Evolutionary conservation across 1,140 invertebrate genomes (phyloP).

Genomic region (Octopus bimaculoides): DNA sequence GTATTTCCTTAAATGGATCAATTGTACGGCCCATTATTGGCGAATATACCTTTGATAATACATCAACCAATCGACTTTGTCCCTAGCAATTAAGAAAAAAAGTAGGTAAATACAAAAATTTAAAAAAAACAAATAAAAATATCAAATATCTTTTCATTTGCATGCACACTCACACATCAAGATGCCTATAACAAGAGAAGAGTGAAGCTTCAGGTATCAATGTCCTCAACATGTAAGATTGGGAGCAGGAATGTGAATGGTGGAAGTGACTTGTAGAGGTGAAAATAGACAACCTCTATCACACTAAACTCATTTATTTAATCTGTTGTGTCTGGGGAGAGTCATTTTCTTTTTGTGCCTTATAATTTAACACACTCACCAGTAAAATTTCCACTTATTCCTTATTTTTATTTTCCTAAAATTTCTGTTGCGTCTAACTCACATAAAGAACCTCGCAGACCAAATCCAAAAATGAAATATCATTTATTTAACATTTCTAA

Average conservation of each 20-base stretch:
- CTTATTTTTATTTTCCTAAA: too few species aligned
- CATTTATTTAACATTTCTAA: too few species aligned
- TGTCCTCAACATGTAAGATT: not conserved
- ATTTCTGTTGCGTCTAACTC: too few species aligned
- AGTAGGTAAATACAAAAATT: not conserved
- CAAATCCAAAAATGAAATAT: too few species aligned
- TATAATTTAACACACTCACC: too few species aligned
- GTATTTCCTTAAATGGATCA: constrained; percentile 78
- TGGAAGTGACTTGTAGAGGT: not conserved
- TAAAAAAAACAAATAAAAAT: not conserved
- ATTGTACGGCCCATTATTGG: constrained; percentile 72
- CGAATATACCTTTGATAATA: constrained; percentile 81
- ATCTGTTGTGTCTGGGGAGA: too few species aligned
- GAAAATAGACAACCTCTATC: not conserved
- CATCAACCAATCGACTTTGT: constrained; percentile 84
- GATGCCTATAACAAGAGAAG: not conserved
- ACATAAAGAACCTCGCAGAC: too few species aligned
- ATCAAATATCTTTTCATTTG: constrained; percentile 9
- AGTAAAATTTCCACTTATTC: too few species aligned
- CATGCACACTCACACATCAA: constrained; percentile 2
- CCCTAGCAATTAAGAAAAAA: constrained; percentile 68
- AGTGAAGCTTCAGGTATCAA: not conserved
- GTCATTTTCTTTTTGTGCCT: too few species aligned
- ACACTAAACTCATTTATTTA: too few species aligned
- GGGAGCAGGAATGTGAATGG: not conserved